phyloP scores from a whole-genome alignment of 2,888 invertebrate species.

The Archaeoteleia sp. region DNA sequence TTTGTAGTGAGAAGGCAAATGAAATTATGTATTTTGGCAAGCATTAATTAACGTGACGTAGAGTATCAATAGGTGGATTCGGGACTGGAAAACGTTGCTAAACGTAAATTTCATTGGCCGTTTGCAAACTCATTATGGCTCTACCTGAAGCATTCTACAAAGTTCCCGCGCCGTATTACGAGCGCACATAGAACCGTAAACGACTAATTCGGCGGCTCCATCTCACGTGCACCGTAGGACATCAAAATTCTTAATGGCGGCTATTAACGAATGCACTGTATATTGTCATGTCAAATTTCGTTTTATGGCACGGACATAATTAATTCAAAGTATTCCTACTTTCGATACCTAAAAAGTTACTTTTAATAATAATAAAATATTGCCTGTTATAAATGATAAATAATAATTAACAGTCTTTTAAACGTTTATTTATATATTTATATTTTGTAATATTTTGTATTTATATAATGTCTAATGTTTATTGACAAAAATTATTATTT shows the following conservation, averaged over 20 bases:
- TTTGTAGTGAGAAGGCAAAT: neutral
- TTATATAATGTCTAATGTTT: no score
- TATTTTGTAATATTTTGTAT: no score
- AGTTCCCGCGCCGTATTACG: slow-evolving; percentile 16
- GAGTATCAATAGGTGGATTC: neutral
- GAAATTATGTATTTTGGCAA: neutral
- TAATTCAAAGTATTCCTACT: neutral
- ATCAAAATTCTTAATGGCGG: slow-evolving; percentile 11
- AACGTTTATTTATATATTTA: no score
- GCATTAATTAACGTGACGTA: neutral
- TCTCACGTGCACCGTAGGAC: slow-evolving; percentile 7
- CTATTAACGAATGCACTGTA: slow-evolving; percentile 15
- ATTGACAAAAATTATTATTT: no score
- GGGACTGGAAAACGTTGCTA: neutral
- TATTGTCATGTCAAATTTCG: neutral
- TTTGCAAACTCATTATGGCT: slow-evolving; percentile 23
- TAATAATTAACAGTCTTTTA: no score
- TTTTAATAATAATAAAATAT: no score
- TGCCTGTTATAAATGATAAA: no score
- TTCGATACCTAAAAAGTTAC: no score
- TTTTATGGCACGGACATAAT: slow-evolving; percentile 5
- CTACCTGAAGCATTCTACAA: slow-evolving; percentile 15
- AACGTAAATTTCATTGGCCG: slow-evolving; percentile 17
- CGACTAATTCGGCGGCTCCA: slow-evolving; percentile 19
- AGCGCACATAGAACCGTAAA: slow-evolving; percentile 12